phyloP scores from a whole-genome alignment of 1,140 invertebrate genomes.

The Pogonomyrmex californicus region DNA sequence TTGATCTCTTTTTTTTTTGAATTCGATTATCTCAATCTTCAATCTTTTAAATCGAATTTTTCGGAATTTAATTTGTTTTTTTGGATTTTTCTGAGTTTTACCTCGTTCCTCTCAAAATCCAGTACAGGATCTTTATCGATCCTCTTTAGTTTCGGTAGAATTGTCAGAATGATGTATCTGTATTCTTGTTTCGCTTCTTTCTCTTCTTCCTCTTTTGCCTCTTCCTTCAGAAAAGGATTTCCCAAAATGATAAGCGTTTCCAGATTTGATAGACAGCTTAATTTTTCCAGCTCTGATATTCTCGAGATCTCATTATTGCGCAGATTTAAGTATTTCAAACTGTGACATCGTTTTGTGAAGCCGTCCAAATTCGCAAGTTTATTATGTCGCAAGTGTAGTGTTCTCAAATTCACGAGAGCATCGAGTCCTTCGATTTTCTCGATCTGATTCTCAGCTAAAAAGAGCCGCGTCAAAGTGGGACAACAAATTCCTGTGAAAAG shows the following conservation, averaged over 20 bases:
- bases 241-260: constrained; percentile 61
- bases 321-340: constrained; percentile 59
- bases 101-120: constrained; percentile 31
- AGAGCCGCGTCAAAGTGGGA: constrained; percentile 51
- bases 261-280: constrained; percentile 35
- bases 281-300: constrained; percentile 57
- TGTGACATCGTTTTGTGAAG: constrained; percentile 34
- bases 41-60: background rate
- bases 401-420: constrained; percentile 57
- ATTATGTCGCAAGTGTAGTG: constrained; percentile 66
- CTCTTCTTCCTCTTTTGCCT: constrained; percentile 1
- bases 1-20: background rate
- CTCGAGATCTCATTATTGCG: constrained; percentile 49
- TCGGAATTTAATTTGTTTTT: background rate
- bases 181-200: background rate
- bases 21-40: background rate
- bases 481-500: constrained; percentile 58
- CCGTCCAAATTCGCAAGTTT: constrained; percentile 58
- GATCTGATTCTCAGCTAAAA: constrained; percentile 70
- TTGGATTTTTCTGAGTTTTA: background rate
- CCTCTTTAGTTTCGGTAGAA: constrained; percentile 49
- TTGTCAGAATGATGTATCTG: constrained; percentile 24
- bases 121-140: constrained; percentile 59
- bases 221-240: background rate
- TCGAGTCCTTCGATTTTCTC: constrained; percentile 60